Evolutionary conservation across 2,113 vertebrate genomes (phyloP).

Genomic region (Anguilla rostrata): DNA sequence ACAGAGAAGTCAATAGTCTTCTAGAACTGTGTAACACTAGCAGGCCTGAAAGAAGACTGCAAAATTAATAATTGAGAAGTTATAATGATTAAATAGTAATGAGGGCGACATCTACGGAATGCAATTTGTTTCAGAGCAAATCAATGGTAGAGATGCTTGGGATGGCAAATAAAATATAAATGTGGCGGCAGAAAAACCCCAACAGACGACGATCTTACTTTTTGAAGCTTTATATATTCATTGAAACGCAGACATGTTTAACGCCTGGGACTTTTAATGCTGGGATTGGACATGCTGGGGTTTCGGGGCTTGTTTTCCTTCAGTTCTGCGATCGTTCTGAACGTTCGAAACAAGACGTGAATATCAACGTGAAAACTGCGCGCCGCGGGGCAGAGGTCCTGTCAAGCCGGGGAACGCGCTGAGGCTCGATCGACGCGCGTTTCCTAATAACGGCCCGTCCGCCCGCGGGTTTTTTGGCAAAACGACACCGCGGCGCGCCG

Average conservation of each 20-base stretch:
- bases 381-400: too few species aligned
- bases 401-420: too few species aligned
- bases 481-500: too few species aligned
- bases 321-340: background rate
- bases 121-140: constrained; percentile 1
- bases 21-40: background rate
- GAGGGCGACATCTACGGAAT: background rate
- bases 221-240: background rate
- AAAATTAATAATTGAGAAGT: background rate
- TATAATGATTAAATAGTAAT: background rate
- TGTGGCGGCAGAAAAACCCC: background rate
- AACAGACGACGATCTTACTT: background rate
- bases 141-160: background rate
- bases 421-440: too few species aligned
- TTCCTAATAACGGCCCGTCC: too few species aligned
- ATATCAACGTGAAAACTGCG: background rate
- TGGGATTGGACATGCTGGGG: background rate
- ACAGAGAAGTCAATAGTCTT: background rate
- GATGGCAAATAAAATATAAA: background rate
- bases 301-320: background rate
- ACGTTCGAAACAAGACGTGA: background rate
- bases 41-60: background rate
- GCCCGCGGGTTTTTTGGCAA: too few species aligned
- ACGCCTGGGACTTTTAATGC: background rate
- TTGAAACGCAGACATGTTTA: background rate